Evolutionary conservation across 2,888 invertebrate species (phyloP).

Genomic region (Calliopum simillimum): DNA sequence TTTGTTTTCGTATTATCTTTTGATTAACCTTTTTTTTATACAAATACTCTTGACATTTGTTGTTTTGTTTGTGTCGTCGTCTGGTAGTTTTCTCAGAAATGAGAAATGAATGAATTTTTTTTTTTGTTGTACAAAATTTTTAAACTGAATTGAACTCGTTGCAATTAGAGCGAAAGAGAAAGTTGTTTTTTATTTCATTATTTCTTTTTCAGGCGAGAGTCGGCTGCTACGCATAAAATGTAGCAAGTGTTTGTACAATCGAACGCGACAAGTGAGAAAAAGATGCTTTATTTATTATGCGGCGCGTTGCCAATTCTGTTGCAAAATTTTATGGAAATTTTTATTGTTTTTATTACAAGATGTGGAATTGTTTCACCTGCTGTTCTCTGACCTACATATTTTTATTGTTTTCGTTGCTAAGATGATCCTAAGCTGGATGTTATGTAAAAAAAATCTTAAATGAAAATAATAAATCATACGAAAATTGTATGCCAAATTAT

Average conservation of each 20-base stretch:
- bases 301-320: slow-evolving; percentile 9
- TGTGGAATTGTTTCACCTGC: no score
- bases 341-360: no score
- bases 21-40: slow-evolving; percentile 10
- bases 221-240: no score
- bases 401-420: no score
- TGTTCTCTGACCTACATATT: no score
- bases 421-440: no score
- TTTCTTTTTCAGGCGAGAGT: background rate
- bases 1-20: slow-evolving; percentile 13
- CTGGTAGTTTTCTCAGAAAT: slow-evolving; percentile 54
- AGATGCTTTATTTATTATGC: background rate
- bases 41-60: slow-evolving; percentile 43
- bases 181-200: slow-evolving; percentile 39
- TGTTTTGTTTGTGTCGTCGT: slow-evolving; percentile 21
- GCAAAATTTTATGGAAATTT: no score
- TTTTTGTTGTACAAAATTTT: slow-evolving; percentile 52
- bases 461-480: no score
- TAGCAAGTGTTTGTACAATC: no score
- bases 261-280: background rate
- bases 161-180: slow-evolving; percentile 54
- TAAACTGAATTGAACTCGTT: slow-evolving; percentile 22
- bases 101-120: slow-evolving; percentile 60
- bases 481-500: no score
- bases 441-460: no score